Evolutionary conservation across 2,797 vertebrate species (phyloP).

Genomic region (Rhinella marina): DNA sequence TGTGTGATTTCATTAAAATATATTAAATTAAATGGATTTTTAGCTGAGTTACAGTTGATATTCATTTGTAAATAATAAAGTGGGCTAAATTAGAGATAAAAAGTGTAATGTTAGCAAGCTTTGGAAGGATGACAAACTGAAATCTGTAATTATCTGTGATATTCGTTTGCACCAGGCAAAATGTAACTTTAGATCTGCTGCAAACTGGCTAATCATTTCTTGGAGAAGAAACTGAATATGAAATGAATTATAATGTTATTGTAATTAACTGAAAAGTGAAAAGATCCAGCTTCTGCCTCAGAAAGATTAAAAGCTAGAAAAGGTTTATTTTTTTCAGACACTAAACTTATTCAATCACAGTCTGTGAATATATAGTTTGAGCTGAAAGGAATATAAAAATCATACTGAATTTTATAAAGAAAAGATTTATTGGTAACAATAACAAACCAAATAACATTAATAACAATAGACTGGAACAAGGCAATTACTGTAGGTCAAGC

Average conservation of each 20-base stretch:
- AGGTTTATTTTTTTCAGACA: neutral
- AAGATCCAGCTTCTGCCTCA: neutral
- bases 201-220: conserved; percentile 11
- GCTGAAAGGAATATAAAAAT: neutral
- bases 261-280: conserved; percentile 13
- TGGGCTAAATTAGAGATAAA: conserved; percentile 24
- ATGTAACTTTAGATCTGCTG: neutral
- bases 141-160: conserved; percentile 46
- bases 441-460: neutral
- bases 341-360: neutral
- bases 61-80: conserved; percentile 24
- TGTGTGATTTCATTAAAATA: conserved; percentile 23
- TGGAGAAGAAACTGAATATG: neutral
- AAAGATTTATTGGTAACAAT: neutral
- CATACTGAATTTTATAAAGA: neutral
- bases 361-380: neutral
- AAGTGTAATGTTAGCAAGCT: conserved; percentile 15
- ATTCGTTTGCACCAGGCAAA: neutral
- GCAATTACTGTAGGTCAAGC: neutral
- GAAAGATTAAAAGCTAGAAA: neutral
- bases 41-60: conserved; percentile 17
- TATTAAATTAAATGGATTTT: conserved; percentile 31
- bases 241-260: conserved; percentile 24
- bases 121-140: conserved; percentile 16
- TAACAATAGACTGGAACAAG: neutral